phyloP scores from a whole-genome alignment of 2,888 invertebrate genomes.

The Barypeithes pellucidus region DNA sequence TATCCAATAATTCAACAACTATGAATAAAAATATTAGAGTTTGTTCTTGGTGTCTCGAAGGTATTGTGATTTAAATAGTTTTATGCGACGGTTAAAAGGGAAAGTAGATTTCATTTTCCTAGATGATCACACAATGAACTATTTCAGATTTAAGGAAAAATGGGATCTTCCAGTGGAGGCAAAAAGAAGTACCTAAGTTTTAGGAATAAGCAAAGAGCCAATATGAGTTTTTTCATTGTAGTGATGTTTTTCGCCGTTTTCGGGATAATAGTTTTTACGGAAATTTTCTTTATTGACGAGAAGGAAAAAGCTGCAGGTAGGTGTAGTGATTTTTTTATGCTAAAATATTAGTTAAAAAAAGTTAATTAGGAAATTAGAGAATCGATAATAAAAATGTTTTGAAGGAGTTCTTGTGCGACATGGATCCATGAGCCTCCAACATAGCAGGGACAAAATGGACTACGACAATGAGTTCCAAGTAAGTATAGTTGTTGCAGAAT shows the following conservation, averaged over 20 bases:
- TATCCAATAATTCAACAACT: no score
- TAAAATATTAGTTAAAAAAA: background rate
- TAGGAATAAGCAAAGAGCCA: constrained; percentile 84
- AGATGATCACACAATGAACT: no score
- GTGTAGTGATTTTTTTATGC: background rate
- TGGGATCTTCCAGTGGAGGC: constrained; percentile 67
- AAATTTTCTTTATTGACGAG: constrained; percentile 83
- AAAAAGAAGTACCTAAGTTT: constrained; percentile 64
- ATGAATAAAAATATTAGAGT: no score
- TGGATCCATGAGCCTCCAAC: constrained; percentile 73
- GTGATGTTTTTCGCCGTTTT: constrained; percentile 93
- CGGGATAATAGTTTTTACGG: constrained; percentile 89
- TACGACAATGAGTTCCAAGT: constrained; percentile 80
- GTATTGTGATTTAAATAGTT: background rate
- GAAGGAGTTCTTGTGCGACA: constrained; percentile 73
- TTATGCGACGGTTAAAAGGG: no score
- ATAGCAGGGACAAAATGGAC: constrained; percentile 74
- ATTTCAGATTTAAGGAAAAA: constrained; percentile 49
- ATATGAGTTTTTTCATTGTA: constrained; percentile 92
- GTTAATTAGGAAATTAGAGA: background rate
- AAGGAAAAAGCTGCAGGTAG: constrained; percentile 72
- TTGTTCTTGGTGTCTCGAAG: no score
- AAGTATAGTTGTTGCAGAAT: no score
- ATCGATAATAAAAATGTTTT: background rate
- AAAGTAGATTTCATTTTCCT: no score